Base-by-base conservation (phyloP, 2,113 vertebrate species). In the Triplophysa siluroides region DNA sequence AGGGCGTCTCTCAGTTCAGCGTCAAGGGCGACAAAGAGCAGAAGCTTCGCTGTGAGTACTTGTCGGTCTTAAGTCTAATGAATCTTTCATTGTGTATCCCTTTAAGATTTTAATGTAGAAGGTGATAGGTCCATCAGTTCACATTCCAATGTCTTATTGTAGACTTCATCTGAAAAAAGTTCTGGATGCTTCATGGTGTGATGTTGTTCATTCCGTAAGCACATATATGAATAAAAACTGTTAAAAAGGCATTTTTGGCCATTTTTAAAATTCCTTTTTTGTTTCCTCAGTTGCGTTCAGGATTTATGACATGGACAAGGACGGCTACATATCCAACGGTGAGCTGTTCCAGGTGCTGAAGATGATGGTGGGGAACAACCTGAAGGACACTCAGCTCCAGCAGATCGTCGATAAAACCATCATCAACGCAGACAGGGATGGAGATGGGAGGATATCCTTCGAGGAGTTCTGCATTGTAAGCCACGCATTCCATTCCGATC, bases 341-440 rank as follows among this genome's bases (percentile, higher is more conserved):
- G 95, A 96, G 85, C 95, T 96, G 81, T 96, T 96, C 92, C 95
- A 96, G 86, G 95, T 96, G 86, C 91, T 96, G 86, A 96, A 96
- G 91, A 96, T 96, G 95, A 96, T 96, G 95, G 95, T 96, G 86
- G 95, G 95, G 83, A 96, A 95, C 93, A 96, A 96, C 90, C 93
- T 96, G 87, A 96, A 96, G 91, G 95, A 96, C 90, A 96, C 95
- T 78, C 95, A 96, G 86, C 94, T 96, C 88, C 95, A 96, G 92
- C 95, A 96, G 88, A 96, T 96, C 82, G 95, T 96, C 88, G 95
- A 96, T 92, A 96, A 96, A 94, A 96, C 95, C 88, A 96, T 96
- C 90, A 96, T 96, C 90, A 96, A 96, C 83, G 95, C 95, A 89
- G 95, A 96, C 94, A 96, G 95, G 87, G 95, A 96, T 80, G 95